Base-by-base conservation (phyloP, 2,888 invertebrate species). In the Cephalotes varians region DNA sequence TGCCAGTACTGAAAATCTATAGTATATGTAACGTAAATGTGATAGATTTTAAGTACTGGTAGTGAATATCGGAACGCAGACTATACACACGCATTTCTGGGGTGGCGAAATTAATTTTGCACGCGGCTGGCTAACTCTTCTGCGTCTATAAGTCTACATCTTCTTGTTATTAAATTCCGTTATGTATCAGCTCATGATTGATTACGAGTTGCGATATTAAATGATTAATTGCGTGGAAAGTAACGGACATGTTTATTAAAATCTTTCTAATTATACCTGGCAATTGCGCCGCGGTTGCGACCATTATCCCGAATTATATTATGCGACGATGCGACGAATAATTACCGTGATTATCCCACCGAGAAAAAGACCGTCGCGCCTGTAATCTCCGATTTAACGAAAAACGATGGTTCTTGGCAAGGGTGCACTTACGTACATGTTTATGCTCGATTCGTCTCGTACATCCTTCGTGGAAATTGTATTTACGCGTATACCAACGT, bases 261-360 rank as follows among this genome's bases (percentile, higher is more conserved):
- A 15, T 34, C 51, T 49, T 51, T 73, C 31, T 37, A 62, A 87
- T 86, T 84, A 80, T 62, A 12, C 47, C 21, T 31, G 44, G 31
- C 60, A 40, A 72, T 37, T 56, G 77, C 44, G 54, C 56, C 54
- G 58, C 28, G 60, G 62, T 80, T 77, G 65, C 72, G 49, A 40
- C 10, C 40, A 54, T 37, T 15, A 73, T 25, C 15, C 47, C 54
- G 67, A 62, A 84, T 58, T 58, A 31, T 67, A 82, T 82, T 82
- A 82, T 47, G 82, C 76, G 84, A 81, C 72, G 65, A 40, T 47
- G 65, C 76, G 69, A 60, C 73, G 79, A 77, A 76, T 86, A 86
- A 86, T 79, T 81, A 51, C 58, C 28, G 31, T 60, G 54, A 71
- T 86, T 73, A 84, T 49, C 60, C 21, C 6, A 3, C 7, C 7